Conservation (phyloP, 2,113 vertebrate species). For the Chloropsis cyanopogon region DNA sequence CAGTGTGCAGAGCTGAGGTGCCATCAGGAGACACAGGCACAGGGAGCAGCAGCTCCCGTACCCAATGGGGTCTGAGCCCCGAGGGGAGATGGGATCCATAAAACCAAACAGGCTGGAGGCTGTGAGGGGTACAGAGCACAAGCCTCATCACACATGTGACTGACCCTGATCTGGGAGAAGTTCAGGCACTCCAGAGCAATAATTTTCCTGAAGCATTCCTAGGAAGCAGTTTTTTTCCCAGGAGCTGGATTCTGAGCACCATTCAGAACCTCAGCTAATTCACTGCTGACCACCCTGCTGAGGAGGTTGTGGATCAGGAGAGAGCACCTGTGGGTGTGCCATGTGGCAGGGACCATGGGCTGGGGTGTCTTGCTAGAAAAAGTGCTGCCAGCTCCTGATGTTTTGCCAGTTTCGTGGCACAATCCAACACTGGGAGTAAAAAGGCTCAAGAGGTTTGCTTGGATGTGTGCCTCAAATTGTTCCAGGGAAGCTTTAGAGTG, state of each 20-base stretch:
- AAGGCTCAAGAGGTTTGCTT: neutral
- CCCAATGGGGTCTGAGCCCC: neutral
- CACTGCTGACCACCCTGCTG: neutral
- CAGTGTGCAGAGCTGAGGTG: neutral
- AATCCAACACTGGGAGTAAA: neutral
- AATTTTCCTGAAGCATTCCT: neutral
- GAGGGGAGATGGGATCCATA: neutral
- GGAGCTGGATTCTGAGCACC: neutral
- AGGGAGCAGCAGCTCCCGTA: neutral
- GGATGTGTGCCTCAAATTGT: neutral
- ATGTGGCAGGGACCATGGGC: neutral
- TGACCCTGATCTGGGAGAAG: neutral
- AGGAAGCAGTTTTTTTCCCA: neutral
- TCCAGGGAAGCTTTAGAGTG: neutral
- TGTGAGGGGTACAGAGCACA: neutral
- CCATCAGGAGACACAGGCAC: neutral
- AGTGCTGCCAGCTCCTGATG: neutral
- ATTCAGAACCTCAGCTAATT: neutral
- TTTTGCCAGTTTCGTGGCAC: neutral
- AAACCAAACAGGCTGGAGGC: neutral
- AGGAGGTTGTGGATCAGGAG: neutral
- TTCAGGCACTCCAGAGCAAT: neutral
- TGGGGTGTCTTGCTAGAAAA: neutral
- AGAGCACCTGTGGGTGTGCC: neutral
- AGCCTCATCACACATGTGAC: neutral